These are phyloP conservation scores for Muscidifurax raptorellus DNA, from an alignment of 1,140 invertebrate genomes.

Conservation along the genomic window DNA sequence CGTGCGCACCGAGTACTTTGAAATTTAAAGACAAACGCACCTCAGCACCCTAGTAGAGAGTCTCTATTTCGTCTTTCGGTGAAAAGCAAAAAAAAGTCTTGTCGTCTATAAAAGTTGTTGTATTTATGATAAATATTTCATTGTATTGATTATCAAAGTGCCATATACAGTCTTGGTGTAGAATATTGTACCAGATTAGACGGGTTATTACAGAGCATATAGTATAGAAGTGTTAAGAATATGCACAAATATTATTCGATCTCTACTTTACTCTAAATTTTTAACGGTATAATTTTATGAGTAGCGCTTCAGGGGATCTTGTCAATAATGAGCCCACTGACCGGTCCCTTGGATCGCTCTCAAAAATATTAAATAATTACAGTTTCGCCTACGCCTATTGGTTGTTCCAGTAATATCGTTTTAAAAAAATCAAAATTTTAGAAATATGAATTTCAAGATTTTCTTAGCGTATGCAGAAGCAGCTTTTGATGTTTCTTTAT, in stretches of 20 bases:
- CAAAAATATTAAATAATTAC: background rate
- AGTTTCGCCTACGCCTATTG: background rate
- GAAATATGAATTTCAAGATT: background rate
- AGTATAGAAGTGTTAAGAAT: background rate
- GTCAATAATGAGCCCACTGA: conserved; percentile 68
- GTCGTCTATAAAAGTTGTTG: conserved; percentile 23
- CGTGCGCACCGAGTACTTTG: background rate
- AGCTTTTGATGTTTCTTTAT: conserved; percentile 6
- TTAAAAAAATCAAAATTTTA: background rate
- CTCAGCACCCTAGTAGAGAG: background rate
- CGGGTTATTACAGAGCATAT: background rate
- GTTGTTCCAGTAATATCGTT: background rate
- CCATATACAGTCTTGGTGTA: conserved; percentile 32
- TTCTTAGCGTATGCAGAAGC: background rate
- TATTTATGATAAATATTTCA: conserved; percentile 19
- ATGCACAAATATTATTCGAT: background rate
- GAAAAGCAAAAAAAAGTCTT: conserved; percentile 16
- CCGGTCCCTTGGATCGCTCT: conserved; percentile 61
- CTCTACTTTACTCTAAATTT: background rate
- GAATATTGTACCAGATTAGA: conserved; percentile 20
- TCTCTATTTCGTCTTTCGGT: conserved; percentile 25
- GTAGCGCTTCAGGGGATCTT: conserved; percentile 60
- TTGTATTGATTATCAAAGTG: conserved; percentile 27
- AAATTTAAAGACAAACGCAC: background rate
- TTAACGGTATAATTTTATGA: conserved; percentile 30